Evolutionary conservation across 1,140 invertebrate genomes (phyloP).

Genomic region (Parasteatoda tepidariorum): DNA sequence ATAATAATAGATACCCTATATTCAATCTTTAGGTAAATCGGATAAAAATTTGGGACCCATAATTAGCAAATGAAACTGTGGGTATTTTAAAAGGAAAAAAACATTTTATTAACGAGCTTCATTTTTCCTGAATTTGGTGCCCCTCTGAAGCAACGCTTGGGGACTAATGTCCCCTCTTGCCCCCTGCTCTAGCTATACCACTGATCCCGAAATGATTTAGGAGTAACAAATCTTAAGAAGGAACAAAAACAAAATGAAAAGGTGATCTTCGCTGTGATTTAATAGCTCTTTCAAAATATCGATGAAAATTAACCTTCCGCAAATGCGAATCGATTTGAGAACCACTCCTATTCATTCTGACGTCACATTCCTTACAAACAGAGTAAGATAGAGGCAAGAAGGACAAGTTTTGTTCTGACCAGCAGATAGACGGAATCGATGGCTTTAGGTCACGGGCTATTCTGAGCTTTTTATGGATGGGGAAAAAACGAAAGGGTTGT

Average conservation of each 20-base stretch:
- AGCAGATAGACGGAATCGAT: background rate
- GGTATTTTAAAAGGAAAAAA: too few species aligned
- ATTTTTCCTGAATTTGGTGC: too few species aligned
- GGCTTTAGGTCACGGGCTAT: background rate
- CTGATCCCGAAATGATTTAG: background rate
- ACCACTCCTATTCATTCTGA: background rate
- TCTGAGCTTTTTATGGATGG: too few species aligned
- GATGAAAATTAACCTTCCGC: background rate
- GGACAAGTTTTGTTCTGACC: background rate
- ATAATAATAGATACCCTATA: too few species aligned
- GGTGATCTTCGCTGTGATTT: background rate
- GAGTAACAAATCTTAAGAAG: background rate
- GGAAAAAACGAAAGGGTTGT: background rate
- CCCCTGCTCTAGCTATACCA: too few species aligned
- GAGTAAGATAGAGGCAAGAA: background rate
- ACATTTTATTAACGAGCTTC: too few species aligned
- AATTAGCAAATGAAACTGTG: too few species aligned
- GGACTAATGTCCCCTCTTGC: too few species aligned
- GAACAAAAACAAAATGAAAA: background rate
- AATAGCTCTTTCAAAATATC: background rate
- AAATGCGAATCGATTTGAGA: background rate
- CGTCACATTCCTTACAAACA: background rate
- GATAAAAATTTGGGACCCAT: too few species aligned
- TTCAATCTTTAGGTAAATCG: too few species aligned
- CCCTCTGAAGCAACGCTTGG: too few species aligned